Conservation (phyloP, 2,113 vertebrate species). For the Eudyptes chrysolophus region DNA sequence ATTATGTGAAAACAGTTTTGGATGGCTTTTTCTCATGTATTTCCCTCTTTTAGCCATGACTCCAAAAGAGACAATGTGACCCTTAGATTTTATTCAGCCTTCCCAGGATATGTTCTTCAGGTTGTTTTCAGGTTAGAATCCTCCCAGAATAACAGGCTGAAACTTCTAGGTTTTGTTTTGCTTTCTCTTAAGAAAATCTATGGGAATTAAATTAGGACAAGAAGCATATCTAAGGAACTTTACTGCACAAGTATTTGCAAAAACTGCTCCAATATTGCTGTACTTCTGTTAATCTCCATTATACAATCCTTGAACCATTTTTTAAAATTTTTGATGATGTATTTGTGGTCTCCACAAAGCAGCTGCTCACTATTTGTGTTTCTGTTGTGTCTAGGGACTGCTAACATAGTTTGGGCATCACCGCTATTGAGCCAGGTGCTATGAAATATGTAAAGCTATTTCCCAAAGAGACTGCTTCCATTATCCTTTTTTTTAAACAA, state of each 20-base stretch:
- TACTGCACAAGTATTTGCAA: background rate
- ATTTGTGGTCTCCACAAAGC: slow-evolving; percentile 10
- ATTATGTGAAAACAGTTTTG: background rate
- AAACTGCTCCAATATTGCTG: background rate
- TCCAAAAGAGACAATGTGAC: background rate
- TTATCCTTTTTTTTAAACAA: background rate
- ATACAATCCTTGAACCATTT: background rate
- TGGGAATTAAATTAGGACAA: background rate
- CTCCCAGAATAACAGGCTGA: background rate
- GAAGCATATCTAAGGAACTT: background rate
- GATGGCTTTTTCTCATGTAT: background rate
- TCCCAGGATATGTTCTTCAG: background rate
- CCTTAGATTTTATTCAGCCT: background rate
- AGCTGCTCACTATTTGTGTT: slow-evolving; percentile 34
- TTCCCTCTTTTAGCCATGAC: background rate
- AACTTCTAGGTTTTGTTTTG: background rate
- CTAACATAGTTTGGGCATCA: slow-evolving; percentile 28
- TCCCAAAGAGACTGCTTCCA: slow-evolving; percentile 39
- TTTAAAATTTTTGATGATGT: slow-evolving; percentile 3
- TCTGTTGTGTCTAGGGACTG: background rate
- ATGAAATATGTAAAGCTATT: slow-evolving; percentile 42
- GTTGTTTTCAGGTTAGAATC: background rate
- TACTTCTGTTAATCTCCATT: background rate
- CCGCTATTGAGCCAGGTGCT: background rate
- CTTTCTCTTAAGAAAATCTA: background rate